Conservation (phyloP, 2,113 vertebrate genomes). For the Polypterus bichir region DNA sequence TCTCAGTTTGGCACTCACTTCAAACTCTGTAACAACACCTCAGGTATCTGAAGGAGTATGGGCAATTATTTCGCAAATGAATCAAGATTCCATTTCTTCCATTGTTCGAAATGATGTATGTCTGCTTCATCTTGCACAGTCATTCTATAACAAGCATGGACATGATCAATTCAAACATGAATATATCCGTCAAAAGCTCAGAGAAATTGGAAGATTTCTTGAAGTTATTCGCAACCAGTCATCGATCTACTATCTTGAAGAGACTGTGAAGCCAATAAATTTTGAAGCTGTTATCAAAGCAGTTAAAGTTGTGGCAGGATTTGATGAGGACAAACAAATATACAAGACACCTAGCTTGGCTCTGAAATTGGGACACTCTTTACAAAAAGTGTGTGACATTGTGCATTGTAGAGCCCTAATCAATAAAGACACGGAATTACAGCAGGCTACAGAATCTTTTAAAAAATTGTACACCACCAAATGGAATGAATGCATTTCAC, state of each 20-base stretch:
- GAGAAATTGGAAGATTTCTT: conserved; percentile 15
- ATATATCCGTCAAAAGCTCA: conserved; percentile 17
- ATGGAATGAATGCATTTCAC: not conserved
- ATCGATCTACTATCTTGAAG: conserved; percentile 18
- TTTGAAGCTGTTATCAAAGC: conserved; percentile 19
- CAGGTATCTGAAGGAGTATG: conserved; percentile 19
- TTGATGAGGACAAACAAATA: not conserved
- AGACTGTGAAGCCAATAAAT: conserved; percentile 24
- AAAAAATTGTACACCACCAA: conserved; percentile 20
- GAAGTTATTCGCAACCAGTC: conserved; percentile 8
- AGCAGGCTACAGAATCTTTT: conserved; percentile 11
- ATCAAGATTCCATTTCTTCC: conserved; percentile 10
- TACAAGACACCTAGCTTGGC: not conserved
- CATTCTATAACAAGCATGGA: conserved; percentile 22
- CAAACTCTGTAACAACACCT: conserved; percentile 4
- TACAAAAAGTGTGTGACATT: conserved; percentile 21
- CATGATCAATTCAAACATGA: conserved; percentile 17
- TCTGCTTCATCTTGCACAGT: conserved; percentile 18
- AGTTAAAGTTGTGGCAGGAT: conserved; percentile 9
- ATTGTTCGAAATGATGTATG: conserved; percentile 18
- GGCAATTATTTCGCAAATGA: conserved; percentile 16
- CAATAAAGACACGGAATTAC: conserved; percentile 7
- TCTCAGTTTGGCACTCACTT: conserved; percentile 9
- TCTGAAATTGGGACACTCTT: not conserved
- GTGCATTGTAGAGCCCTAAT: conserved; percentile 21